Conservation (phyloP, 2,888 invertebrate genomes). For the Archips xylosteana region DNA sequence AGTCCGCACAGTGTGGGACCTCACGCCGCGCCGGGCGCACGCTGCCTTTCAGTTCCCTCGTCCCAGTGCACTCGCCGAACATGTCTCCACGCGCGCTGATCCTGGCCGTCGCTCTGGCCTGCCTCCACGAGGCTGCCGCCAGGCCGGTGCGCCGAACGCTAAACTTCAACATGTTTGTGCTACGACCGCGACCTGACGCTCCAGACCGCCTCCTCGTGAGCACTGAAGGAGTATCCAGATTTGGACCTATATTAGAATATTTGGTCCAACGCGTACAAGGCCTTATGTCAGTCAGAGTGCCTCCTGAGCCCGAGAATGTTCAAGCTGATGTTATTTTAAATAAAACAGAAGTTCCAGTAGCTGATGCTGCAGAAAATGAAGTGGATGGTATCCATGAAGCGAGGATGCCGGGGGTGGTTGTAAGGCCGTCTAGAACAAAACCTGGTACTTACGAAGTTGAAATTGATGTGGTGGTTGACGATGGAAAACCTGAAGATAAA, state of each 20-base stretch:
- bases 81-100: slow-evolving; percentile 63
- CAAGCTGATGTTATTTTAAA: slow-evolving; percentile 53
- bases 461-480: slow-evolving; percentile 75
- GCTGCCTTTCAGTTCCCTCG: slow-evolving; percentile 48
- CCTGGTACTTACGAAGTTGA: slow-evolving; percentile 78
- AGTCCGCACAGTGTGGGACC: slow-evolving; percentile 69
- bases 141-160: slow-evolving; percentile 73
- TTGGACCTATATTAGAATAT: slow-evolving; percentile 89
- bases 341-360: slow-evolving; percentile 49
- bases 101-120: slow-evolving; percentile 63
- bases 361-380: slow-evolving; percentile 76
- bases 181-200: slow-evolving; percentile 67
- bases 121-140: slow-evolving; percentile 60
- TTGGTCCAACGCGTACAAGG: slow-evolving; percentile 89
- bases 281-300: slow-evolving; percentile 88
- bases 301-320: slow-evolving; percentile 82
- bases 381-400: slow-evolving; percentile 78
- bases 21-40: slow-evolving; percentile 67
- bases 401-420: slow-evolving; percentile 73
- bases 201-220: slow-evolving; percentile 67
- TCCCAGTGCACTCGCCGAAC: slow-evolving; percentile 32
- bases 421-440: slow-evolving; percentile 70
- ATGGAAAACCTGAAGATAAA: slow-evolving; percentile 70
- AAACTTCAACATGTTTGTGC: slow-evolving; percentile 80
- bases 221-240: slow-evolving; percentile 81